Evolutionary conservation across 2,113 vertebrate species (phyloP).

Genomic region (Nanorana parkeri): DNA sequence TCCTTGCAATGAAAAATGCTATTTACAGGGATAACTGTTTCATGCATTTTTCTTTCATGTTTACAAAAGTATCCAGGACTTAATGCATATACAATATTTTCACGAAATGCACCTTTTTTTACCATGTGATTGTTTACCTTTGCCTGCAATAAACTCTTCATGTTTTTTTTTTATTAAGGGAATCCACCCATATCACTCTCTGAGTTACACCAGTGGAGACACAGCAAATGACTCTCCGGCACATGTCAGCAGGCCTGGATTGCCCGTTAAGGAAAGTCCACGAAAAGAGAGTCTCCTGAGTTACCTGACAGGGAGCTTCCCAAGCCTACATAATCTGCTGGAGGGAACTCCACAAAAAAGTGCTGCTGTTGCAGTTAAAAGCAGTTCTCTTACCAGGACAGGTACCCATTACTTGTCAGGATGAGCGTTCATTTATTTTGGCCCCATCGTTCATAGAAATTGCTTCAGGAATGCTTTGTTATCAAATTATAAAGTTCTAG

Average conservation of each 20-base stretch:
- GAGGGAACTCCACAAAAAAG: conserved; percentile 92
- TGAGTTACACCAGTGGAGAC: conserved; percentile 97
- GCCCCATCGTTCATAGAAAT: no score
- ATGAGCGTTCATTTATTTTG: no score
- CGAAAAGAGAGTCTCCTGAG: conserved; percentile 95
- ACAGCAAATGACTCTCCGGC: conserved; percentile 95
- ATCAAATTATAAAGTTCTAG: no score
- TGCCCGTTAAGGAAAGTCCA: conserved; percentile 88
- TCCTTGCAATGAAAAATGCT: no score
- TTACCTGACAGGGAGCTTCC: conserved; percentile 95
- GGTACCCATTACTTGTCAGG: conserved; percentile 69
- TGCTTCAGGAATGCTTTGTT: no score
- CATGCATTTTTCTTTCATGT: no score
- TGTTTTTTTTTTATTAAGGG: conserved; percentile 74
- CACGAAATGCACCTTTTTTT: background rate
- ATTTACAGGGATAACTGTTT: no score
- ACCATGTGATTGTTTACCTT: background rate
- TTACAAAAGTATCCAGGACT: no score
- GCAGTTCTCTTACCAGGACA: conserved; percentile 89
- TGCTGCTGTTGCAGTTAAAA: conserved; percentile 79
- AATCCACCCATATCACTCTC: conserved; percentile 93
- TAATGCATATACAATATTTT: no score
- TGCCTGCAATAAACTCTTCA: background rate
- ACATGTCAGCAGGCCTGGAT: conserved; percentile 81
- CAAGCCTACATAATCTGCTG: conserved; percentile 93